Conservation (phyloP, 2,113 vertebrate species). For the Neogobius melanostomus region DNA sequence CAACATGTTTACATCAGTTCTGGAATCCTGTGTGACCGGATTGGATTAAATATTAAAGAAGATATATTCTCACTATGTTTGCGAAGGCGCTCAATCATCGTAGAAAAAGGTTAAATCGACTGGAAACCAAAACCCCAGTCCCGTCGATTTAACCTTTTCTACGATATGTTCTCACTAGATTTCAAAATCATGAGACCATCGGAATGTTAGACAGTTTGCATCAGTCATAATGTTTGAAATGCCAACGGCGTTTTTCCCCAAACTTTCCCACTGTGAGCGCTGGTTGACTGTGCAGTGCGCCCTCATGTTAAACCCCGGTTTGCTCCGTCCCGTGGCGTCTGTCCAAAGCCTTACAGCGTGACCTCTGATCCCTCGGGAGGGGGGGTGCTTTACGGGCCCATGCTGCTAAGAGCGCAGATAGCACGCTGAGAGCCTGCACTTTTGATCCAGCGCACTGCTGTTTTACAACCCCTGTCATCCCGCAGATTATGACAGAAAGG, state of each 20-base stretch:
- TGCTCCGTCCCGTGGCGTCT: constrained; percentile 62
- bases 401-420: constrained; percentile 62
- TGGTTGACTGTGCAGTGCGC: neutral
- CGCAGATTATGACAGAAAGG: constrained; percentile 31
- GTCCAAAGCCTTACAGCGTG: constrained; percentile 71
- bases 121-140: no score
- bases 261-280: neutral
- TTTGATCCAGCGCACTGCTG: constrained; percentile 56
- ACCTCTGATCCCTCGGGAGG: constrained; percentile 67
- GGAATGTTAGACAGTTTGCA: no score
- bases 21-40: neutral
- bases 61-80: no score
- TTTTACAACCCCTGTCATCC: constrained; percentile 44
- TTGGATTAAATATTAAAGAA: no score
- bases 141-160: no score
- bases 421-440: constrained; percentile 60
- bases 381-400: constrained; percentile 66
- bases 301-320: constrained; percentile 62
- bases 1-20: neutral
- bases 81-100: no score
- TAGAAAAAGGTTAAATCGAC: no score
- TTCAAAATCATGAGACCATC: no score
- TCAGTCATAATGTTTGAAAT: no score
- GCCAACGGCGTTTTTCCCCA: no score
- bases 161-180: no score